These are phyloP conservation scores for Kryptolebias ocellatus DNA, from an alignment of 2,797 vertebrate genomes.

Conservation along the genomic window DNA sequence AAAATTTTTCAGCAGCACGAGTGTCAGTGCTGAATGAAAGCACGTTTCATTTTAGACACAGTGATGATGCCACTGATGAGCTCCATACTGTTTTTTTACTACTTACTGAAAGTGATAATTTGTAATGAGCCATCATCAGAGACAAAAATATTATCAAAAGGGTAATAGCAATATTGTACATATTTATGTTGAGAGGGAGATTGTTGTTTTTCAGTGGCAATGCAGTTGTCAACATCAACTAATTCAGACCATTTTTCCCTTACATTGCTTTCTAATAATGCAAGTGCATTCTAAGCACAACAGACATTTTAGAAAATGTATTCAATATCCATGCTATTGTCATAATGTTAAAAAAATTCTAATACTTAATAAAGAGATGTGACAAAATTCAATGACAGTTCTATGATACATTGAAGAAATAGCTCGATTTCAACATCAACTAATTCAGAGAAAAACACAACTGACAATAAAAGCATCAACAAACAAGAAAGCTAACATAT, in stretches of 20 bases:
- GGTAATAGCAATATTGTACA: conserved; percentile 43
- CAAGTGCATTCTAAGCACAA: conserved; percentile 34
- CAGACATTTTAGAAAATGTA: conserved; percentile 33
- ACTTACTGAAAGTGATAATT: conserved; percentile 61
- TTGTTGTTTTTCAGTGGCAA: conserved; percentile 54
- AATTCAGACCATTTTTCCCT: conserved; percentile 55
- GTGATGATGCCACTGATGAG: conserved; percentile 60
- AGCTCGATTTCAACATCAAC: conserved; percentile 46
- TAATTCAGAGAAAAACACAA: conserved; percentile 43
- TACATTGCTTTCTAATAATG: conserved; percentile 54
- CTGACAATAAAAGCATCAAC: conserved; percentile 44
- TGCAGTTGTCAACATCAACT: conserved; percentile 44
- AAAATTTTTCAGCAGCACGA: conserved; percentile 40
- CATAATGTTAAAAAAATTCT: background rate
- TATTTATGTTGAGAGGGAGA: conserved; percentile 49
- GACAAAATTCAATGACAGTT: conserved; percentile 23
- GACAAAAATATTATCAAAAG: conserved; percentile 57
- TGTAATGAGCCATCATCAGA: conserved; percentile 63
- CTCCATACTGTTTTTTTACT: conserved; percentile 58
- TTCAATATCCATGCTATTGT: conserved; percentile 24
- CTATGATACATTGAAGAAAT: conserved; percentile 34
- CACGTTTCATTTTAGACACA: conserved; percentile 52
- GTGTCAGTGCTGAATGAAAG: conserved; percentile 19
- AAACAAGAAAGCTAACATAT: conserved; percentile 59
- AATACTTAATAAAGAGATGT: conserved; percentile 40